Conservation (phyloP, 64 coral and sea anemone genomes). For the Montipora capricornis region DNA sequence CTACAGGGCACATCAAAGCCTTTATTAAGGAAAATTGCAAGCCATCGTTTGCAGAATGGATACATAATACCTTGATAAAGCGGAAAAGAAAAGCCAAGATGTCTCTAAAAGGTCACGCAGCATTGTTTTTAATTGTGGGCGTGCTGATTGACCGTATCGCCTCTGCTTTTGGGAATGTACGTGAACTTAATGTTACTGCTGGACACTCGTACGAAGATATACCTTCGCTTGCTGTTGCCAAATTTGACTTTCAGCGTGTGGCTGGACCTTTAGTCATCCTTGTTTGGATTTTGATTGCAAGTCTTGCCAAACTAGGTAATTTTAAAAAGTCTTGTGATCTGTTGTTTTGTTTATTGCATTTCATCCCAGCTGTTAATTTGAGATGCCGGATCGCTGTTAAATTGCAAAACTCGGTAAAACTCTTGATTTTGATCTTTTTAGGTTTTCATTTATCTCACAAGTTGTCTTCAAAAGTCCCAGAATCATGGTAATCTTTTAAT, state of each 20-base stretch:
- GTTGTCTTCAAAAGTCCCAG: constrained; percentile 80
- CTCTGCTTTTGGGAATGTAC: background rate
- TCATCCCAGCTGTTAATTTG: background rate
- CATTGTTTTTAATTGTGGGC: background rate
- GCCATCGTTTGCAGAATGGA: too few species aligned
- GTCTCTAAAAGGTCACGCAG: background rate
- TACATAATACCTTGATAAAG: background rate
- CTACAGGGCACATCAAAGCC: too few species aligned
- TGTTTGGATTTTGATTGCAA: constrained; percentile 87
- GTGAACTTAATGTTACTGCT: too few species aligned
- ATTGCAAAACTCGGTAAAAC: too few species aligned
- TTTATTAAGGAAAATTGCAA: background rate
- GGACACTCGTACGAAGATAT: background rate
- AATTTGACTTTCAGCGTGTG: constrained; percentile 76
- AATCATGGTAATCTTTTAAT: constrained; percentile 80
- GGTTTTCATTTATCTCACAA: constrained; percentile 87
- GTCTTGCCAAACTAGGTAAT: constrained; percentile 90
- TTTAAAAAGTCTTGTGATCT: background rate
- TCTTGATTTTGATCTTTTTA: constrained; percentile 27
- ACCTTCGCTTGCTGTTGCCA: constrained; percentile 71
- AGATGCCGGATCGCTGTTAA: background rate
- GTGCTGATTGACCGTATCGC: constrained; percentile 11
- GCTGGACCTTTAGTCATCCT: constrained; percentile 74
- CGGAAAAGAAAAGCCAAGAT: background rate
- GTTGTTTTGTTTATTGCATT: background rate